phyloP scores from a whole-genome alignment of 2,797 vertebrate genomes.

The Enteromius mattozi region DNA sequence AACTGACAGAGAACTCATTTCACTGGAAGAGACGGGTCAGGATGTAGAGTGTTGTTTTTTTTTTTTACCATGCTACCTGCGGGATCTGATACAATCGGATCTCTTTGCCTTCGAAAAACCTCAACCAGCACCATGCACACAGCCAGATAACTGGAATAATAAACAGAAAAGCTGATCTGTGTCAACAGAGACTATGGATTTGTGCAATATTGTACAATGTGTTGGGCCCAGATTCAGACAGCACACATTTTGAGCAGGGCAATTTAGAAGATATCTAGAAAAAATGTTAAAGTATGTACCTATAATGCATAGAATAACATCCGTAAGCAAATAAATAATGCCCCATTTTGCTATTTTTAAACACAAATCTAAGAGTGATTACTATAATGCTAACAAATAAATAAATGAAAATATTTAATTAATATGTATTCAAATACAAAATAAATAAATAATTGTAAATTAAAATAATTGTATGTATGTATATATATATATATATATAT shows the following conservation, averaged over 20 bases:
- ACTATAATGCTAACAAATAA: not conserved
- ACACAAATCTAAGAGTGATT: not conserved
- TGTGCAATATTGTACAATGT: slow-evolving; percentile 4
- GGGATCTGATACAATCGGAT: slow-evolving; percentile 50
- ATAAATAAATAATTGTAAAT: not conserved
- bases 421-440: not conserved
- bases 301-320: not conserved
- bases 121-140: slow-evolving; percentile 22
- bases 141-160: slow-evolving; percentile 34
- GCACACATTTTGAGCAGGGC: not conserved
- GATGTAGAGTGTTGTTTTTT: slow-evolving; percentile 58
- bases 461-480: too few relatives aligned
- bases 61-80: slow-evolving; percentile 40
- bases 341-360: not conserved
- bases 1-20: slow-evolving; percentile 79
- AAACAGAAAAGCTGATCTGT: slow-evolving; percentile 40
- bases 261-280: not conserved
- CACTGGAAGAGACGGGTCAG: slow-evolving; percentile 70
- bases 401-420: not conserved
- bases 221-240: slow-evolving; percentile 5
- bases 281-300: not conserved
- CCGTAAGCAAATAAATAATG: not conserved
- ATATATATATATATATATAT: too few relatives aligned
- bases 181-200: slow-evolving; percentile 33
- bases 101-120: slow-evolving; percentile 12